Conservation (phyloP, 2,797 vertebrate species). For the Hemibagrus guttatus region DNA sequence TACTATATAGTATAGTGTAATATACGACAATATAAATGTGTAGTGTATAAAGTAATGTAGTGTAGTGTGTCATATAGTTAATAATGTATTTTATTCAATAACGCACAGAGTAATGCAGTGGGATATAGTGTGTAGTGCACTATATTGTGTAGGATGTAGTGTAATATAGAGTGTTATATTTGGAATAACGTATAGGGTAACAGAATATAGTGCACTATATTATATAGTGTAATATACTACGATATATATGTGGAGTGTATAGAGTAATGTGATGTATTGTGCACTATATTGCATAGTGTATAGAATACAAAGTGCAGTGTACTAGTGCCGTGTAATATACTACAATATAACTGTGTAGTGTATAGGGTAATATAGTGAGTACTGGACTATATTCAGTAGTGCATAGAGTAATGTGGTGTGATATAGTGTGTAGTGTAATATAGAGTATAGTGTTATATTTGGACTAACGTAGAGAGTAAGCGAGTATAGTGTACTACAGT, state of each 20-base stretch:
- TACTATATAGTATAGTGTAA: no score
- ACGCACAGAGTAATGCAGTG: no score
- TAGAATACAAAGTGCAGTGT: no score
- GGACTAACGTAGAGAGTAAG: neutral
- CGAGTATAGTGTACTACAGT: neutral
- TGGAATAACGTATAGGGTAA: neutral
- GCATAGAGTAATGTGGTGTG: neutral
- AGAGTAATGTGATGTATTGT: neutral
- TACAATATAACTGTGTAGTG: no score
- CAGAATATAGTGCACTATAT: neutral
- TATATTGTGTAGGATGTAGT: neutral
- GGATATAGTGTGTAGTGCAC: neutral
- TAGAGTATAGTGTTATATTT: neutral
- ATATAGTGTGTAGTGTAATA: neutral
- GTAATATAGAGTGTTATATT: neutral
- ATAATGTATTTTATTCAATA: neutral
- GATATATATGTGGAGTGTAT: no score
- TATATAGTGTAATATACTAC: no score
- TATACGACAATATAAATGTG: no score
- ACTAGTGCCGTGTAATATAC: no score
- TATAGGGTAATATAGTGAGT: neutral
- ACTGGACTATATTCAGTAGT: neutral
- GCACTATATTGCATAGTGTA: neutral
- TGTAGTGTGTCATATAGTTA: neutral
- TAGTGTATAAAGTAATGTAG: no score